Base-by-base conservation (phyloP, 2,797 vertebrate genomes). In the Agapornis canus region DNA sequence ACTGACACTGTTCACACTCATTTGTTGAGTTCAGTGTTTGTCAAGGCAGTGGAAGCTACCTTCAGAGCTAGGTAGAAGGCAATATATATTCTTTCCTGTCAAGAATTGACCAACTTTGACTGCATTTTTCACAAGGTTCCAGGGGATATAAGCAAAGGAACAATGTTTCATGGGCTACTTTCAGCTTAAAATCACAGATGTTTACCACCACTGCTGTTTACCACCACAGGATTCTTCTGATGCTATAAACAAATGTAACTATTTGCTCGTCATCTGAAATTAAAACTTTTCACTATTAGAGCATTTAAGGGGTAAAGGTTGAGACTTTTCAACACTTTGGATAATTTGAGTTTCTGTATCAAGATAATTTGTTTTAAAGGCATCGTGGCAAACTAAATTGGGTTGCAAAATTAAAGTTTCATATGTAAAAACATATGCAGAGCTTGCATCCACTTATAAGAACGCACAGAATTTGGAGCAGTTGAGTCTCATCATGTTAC, bases 1-100 rank as follows among this genome's bases (percentile, higher is more conserved):
- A 32, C 0, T 79, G 26, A 16, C 64, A 42, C 31, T 37, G 25
- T 80, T 82, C 31, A 29, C 8, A 15, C 7, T 61, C 2, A 0
- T 35, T 90, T 81, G 20, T 71, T 68, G 45, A 31, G 35, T 54
- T 72, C 21, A n/a, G 17, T 68, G 31, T 77, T 83, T 69, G 21
- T 66, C 43, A 54, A 57, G 65, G 61, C 65, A 69, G 18, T 65
- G 25, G 60, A 54, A 57, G 32, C 22, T 89, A 20, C n/a, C 17
- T 32, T 69, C 54, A 49, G 49, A 57, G 49, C 31, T 86, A 82
- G n/a, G 14, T 37, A 14, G 64, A 71, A 90, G 35, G 19, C 56
- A 73, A 2, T 37, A 29, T 49, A 6, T 51, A 4, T 39, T 79
- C 22, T 73, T 82, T 66, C 19, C 6, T 80, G 39, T 54, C 27